phyloP scores from a whole-genome alignment of 2,113 vertebrate genomes.

The Naja naja region DNA sequence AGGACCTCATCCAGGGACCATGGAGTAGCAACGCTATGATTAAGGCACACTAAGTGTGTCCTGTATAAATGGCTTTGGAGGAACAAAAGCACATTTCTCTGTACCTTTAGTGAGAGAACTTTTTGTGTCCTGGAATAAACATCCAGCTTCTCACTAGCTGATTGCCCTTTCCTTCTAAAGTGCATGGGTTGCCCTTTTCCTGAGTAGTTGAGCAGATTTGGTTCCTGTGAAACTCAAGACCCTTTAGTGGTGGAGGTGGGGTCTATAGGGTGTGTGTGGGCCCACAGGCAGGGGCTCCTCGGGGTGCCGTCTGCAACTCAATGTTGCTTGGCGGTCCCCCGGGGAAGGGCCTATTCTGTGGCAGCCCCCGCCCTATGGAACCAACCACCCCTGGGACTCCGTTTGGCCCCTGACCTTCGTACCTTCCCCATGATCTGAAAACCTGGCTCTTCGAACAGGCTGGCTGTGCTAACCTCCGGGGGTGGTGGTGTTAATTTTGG shows the following conservation, averaged over 20 bases:
- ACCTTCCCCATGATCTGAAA: no score
- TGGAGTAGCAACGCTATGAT: not conserved
- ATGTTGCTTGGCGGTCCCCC: no score
- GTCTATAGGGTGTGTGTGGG: not conserved
- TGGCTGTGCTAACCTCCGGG: no score
- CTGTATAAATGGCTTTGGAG: not conserved
- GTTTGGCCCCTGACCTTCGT: no score
- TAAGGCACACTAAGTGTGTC: not conserved
- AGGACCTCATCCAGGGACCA: not conserved
- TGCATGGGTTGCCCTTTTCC: not conserved
- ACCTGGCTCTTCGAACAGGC: no score
- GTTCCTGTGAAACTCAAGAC: not conserved
- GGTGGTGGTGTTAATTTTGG: no score
- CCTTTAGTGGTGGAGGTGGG: not conserved
- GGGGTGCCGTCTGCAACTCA: no score
- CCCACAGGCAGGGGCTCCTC: no score
- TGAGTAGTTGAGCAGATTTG: not conserved
- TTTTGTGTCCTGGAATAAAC: not conserved
- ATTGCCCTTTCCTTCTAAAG: not conserved
- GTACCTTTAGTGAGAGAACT: not conserved
- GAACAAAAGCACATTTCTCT: not conserved
- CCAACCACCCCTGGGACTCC: no score
- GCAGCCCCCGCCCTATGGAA: no score
- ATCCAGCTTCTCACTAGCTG: not conserved
- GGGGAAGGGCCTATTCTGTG: no score